A percentile compares a stretch with the other conserved stretches of the same genome.
Conservation (phyloP, 2,888 invertebrate genomes). For the Phanerotoma sp. region DNA sequence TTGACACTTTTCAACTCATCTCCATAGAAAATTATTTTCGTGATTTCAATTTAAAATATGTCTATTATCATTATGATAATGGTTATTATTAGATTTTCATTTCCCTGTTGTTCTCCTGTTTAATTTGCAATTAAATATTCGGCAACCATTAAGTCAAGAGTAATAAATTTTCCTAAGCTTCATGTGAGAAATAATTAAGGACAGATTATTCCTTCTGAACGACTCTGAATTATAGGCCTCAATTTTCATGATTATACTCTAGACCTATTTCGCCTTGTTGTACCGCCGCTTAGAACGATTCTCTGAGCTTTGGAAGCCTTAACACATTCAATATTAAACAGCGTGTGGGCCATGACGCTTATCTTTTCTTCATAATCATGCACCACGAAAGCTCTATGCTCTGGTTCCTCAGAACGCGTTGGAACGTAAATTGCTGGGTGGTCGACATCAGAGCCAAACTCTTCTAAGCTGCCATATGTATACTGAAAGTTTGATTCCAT, state of each 20-base stretch:
- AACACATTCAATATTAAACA: constrained; percentile 21
- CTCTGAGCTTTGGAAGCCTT: constrained; percentile 2
- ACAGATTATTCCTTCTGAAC: too few species aligned
- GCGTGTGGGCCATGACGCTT: constrained; percentile 4
- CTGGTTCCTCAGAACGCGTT: not conserved
- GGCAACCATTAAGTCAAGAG: too few species aligned
- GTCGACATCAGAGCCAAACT: constrained; percentile 7
- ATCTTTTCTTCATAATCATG: constrained; percentile 7
- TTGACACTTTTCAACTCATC: too few species aligned
- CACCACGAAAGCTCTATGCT: not conserved
- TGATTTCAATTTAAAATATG: too few species aligned
- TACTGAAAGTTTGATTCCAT: not conserved
- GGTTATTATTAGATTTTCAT: too few species aligned
- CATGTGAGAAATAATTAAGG: too few species aligned
- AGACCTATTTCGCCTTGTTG: not conserved
- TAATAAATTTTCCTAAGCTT: too few species aligned
- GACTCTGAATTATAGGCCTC: constrained; percentile 15
- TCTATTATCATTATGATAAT: too few species aligned
- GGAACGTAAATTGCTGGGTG: constrained; percentile 6
- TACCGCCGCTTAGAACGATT: not conserved
- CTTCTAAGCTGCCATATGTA: not conserved
- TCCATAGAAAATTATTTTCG: too few species aligned
- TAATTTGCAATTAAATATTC: too few species aligned
- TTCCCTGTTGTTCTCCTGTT: too few species aligned
- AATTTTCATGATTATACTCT: not conserved